These are phyloP conservation scores for Acomys russatus DNA, from an alignment of 2,797 vertebrate genomes.

Conservation along the genomic window DNA sequence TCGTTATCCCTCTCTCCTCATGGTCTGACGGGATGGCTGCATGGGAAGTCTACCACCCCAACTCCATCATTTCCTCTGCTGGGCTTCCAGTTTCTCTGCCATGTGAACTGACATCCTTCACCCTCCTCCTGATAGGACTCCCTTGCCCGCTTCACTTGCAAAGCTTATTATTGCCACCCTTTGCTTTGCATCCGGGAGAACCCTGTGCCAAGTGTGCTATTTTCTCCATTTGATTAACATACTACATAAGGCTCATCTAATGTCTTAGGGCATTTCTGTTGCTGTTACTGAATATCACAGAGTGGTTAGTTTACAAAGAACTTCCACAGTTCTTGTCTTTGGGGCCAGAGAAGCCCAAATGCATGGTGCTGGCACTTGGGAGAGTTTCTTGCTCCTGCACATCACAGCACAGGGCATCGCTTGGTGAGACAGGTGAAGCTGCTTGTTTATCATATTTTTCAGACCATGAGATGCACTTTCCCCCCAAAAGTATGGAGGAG, in stretches of 20 bases:
- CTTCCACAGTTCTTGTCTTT: background rate
- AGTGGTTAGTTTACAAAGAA: background rate
- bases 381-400: background rate
- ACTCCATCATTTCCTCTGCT: background rate
- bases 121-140: background rate
- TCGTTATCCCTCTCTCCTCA: background rate
- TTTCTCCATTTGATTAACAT: background rate
- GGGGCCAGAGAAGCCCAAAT: background rate
- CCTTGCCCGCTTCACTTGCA: background rate
- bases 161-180: background rate
- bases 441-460: too few species aligned
- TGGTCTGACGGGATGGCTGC: background rate
- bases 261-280: background rate
- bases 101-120: background rate
- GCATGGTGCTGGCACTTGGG: background rate
- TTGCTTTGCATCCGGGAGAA: background rate
- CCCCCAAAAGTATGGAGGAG: too few species aligned
- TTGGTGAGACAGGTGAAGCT: background rate
- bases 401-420: background rate
- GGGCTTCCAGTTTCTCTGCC: background rate
- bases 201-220: background rate
- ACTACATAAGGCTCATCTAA: background rate
- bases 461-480: too few species aligned
- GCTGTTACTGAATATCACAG: background rate
- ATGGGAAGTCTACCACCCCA: background rate